Conservation (phyloP, 2,113 vertebrate genomes). For the Oreochromis tanganicae region DNA sequence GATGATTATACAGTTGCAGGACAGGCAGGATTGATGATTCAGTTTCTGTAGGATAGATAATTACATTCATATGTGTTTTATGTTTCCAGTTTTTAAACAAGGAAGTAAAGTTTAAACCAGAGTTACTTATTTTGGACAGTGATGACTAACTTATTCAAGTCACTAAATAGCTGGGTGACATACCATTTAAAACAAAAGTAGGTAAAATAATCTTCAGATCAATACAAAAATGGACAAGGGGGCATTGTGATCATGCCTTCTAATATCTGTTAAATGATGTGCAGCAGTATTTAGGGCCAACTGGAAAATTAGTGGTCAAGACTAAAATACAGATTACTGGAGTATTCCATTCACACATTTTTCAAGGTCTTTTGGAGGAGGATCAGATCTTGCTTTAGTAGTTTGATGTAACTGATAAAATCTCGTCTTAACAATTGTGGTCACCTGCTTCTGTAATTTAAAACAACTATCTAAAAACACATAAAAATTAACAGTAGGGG, state of each 20-base stretch:
- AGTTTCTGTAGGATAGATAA: background rate
- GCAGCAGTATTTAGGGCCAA: too few relatives aligned
- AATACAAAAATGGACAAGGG: background rate
- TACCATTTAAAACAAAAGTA: background rate
- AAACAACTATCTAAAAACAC: too few relatives aligned
- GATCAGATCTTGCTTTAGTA: too few relatives aligned
- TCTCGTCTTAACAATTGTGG: too few relatives aligned
- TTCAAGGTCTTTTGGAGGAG: too few relatives aligned
- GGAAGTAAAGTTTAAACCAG: background rate
- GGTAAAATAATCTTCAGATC: background rate
- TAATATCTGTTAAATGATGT: too few relatives aligned
- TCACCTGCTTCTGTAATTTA: too few relatives aligned
- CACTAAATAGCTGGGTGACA: background rate
- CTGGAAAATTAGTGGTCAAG: too few relatives aligned
- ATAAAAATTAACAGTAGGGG: too few relatives aligned
- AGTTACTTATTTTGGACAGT: background rate
- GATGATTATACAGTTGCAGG: background rate
- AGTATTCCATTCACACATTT: too few relatives aligned
- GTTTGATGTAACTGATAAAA: too few relatives aligned
- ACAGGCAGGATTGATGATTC: background rate
- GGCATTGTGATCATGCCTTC: background rate
- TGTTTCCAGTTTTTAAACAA: background rate
- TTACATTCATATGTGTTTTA: background rate
- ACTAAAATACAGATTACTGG: too few relatives aligned
- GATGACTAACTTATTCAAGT: background rate